A percentile compares a stretch with the other conserved stretches of the same genome.
These are phyloP conservation scores for Sanderia malayensis DNA, from an alignment of 30 jellyfish, hydroid and myxozoan genomes.

Conservation along the genomic window DNA sequence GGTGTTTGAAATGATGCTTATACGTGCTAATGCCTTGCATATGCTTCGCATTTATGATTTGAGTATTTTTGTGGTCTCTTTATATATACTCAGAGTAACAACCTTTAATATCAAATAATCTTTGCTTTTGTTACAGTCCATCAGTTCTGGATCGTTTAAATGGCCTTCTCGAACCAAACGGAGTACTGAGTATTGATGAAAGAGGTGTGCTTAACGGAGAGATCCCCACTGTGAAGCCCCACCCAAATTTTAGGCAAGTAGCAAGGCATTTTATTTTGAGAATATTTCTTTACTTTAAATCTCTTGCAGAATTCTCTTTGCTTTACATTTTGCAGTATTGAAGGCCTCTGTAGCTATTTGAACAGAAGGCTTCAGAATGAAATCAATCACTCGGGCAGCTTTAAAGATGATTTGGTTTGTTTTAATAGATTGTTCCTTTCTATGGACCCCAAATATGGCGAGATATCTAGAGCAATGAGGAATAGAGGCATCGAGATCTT, in stretches of 20 bases:
- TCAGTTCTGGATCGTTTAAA: slow-evolving; percentile 93
- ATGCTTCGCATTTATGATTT: too few relatives aligned
- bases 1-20: too few relatives aligned
- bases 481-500: slow-evolving; percentile 91
- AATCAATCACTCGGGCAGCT: neutral
- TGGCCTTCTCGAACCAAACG: slow-evolving; percentile 93
- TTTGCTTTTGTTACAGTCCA: slow-evolving; percentile 50
- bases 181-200: slow-evolving; percentile 85
- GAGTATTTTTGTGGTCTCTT: too few relatives aligned
- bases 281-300: neutral
- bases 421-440: slow-evolving; percentile 67
- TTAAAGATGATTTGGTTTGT: neutral
- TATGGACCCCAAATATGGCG: slow-evolving; percentile 93
- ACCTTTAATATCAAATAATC: too few relatives aligned
- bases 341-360: neutral
- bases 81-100: too few relatives aligned
- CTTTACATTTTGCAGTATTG: neutral
- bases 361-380: neutral
- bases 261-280: neutral
- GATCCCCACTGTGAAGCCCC: slow-evolving; percentile 77
- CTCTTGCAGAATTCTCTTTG: neutral
- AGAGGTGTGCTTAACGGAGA: slow-evolving; percentile 85
- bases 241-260: slow-evolving; percentile 78
- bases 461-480: slow-evolving; percentile 94
- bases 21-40: too few relatives aligned